These are phyloP conservation scores for Melanotaenia parkinsoni DNA, from an alignment of 2,797 vertebrate genomes.

Conservation along the genomic window DNA sequence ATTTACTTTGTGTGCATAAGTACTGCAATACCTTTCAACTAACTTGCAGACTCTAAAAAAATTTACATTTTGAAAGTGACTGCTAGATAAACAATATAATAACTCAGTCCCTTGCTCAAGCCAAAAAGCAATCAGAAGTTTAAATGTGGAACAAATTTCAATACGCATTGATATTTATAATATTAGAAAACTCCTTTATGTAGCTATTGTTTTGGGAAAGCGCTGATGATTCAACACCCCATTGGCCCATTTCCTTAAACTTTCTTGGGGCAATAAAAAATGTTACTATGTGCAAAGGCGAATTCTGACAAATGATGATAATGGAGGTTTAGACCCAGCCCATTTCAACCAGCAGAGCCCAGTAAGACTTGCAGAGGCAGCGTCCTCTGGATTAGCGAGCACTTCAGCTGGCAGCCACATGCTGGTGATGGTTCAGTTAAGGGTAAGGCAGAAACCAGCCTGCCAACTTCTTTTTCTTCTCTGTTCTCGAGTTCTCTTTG, in stretches of 20 bases:
- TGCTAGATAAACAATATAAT: not conserved
- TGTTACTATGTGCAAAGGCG: conserved; percentile 14
- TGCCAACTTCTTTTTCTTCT: conserved; percentile 38
- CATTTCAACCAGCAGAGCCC: conserved; percentile 29
- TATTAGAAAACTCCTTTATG: not conserved
- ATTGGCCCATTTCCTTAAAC: not conserved
- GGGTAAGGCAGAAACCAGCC: conserved; percentile 51
- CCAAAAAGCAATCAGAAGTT: conserved; percentile 37
- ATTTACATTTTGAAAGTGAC: not conserved
- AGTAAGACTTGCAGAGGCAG: conserved; percentile 52
- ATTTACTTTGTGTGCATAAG: not conserved
- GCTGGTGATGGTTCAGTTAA: conserved; percentile 64
- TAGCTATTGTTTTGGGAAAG: not conserved
- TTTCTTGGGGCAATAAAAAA: conserved; percentile 14
- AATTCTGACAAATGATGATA: conserved; percentile 44
- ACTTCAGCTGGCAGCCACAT: conserved; percentile 72
- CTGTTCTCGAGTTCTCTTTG: conserved; percentile 36
- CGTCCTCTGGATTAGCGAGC: conserved; percentile 61
- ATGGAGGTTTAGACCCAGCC: conserved; percentile 44
- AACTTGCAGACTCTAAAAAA: not conserved
- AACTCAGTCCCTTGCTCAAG: not conserved
- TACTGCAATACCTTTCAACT: not conserved
- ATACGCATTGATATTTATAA: conserved; percentile 7
- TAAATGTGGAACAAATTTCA: conserved; percentile 15
- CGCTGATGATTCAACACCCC: not conserved